A percentile compares a stretch with the other conserved stretches of the same genome.
phyloP scores from a whole-genome alignment of 2,113 vertebrate species.

The Bos indicus region DNA sequence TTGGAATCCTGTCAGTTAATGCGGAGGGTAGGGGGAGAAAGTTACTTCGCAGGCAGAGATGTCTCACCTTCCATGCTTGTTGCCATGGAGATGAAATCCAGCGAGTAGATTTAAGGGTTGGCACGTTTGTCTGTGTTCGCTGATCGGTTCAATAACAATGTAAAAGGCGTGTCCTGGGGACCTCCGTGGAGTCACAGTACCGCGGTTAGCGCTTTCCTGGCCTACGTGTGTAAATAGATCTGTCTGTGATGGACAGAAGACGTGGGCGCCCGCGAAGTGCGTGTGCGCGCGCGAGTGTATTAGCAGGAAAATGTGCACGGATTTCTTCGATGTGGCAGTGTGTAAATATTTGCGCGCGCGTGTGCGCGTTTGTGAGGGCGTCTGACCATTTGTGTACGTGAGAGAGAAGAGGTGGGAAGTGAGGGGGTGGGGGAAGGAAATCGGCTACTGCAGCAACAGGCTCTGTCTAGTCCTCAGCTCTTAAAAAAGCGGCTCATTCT shows the following conservation, averaged over 20 bases:
- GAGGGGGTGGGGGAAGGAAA: neutral
- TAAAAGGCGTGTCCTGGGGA: conserved; percentile 15
- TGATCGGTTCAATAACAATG: conserved; percentile 12
- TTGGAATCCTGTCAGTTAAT: neutral
- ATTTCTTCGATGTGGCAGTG: neutral
- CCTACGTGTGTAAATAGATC: conserved; percentile 47
- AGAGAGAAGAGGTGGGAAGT: neutral
- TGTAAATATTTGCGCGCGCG: neutral
- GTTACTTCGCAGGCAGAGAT: conserved; percentile 55
- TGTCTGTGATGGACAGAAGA: neutral
- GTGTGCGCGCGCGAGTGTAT: neutral
- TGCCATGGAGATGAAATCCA: conserved; percentile 69
- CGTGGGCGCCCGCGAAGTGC: neutral
- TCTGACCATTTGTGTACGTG: neutral
- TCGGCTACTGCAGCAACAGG: conserved; percentile 54
- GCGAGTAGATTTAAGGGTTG: conserved; percentile 47
- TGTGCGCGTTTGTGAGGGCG: neutral
- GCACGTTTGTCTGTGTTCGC: conserved; percentile 41
- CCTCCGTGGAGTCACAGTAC: conserved; percentile 53
- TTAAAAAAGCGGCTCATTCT: neutral
- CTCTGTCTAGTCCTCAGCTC: neutral
- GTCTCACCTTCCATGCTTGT: conserved; percentile 72
- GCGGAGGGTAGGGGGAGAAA: conserved; percentile 51
- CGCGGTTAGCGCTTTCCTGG: conserved; percentile 31
- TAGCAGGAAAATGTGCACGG: neutral